These are phyloP conservation scores for Aporophyla lueneburgensis DNA, from an alignment of 2,888 invertebrate genomes.

Conservation along the genomic window DNA sequence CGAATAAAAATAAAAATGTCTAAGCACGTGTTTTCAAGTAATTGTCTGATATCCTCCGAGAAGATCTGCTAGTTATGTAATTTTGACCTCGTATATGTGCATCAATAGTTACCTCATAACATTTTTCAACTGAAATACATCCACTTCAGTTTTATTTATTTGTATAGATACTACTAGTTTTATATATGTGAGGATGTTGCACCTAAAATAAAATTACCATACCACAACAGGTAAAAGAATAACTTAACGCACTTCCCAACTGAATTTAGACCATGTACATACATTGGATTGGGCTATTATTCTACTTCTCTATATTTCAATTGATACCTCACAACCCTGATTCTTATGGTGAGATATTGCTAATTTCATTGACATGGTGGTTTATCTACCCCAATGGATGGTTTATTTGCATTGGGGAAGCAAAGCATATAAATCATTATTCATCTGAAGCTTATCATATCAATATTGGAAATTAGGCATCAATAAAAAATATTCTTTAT, in stretches of 20 bases:
- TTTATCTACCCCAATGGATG: too few species aligned
- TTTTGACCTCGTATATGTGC: not conserved
- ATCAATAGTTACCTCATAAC: slow-evolving; percentile 82
- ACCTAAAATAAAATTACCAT: too few species aligned
- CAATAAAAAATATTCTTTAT: slow-evolving; percentile 9
- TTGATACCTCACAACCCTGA: not conserved
- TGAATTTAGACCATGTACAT: too few species aligned
- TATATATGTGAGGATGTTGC: too few species aligned
- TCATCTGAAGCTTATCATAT: not conserved
- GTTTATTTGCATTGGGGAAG: too few species aligned
- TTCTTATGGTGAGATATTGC: not conserved
- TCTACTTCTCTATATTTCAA: not conserved
- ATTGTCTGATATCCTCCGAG: not conserved
- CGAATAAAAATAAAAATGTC: not conserved
- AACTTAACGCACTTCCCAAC: too few species aligned
- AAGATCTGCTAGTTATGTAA: not conserved
- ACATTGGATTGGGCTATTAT: not conserved
- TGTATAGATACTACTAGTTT: too few species aligned
- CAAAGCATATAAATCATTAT: not conserved
- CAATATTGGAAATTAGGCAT: not conserved
- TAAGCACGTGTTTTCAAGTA: not conserved
- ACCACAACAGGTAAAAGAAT: too few species aligned
- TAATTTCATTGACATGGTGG: not conserved
- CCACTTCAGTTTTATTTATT: too few species aligned
- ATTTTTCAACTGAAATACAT: slow-evolving; percentile 89